Evolutionary conservation across 2,113 vertebrate species (phyloP), one percentile per base, ranked within the genome.

Genomic region (Bostrychus sinensis): DNA sequence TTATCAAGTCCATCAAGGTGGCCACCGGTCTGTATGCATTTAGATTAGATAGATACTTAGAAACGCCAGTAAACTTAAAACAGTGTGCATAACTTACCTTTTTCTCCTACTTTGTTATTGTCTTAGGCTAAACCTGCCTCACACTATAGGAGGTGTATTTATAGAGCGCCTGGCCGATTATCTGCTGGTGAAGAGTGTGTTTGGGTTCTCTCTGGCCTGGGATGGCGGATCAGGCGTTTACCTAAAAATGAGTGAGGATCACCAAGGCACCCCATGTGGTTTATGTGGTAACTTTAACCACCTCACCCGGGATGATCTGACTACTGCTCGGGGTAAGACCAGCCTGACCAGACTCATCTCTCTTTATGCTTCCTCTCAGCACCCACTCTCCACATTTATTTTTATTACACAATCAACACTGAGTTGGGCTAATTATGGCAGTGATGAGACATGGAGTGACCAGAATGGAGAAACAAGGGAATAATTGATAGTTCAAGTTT

Each of bases 161-260:
- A 88, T 99, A 37, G 96, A 99, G 85, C 94, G 94, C 43, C 82
- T 99, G 68, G 96, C 97, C 3, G 96, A 98, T 85, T 99, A 99
- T 81, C 92, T 98, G 84, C 88, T 99, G 41, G 95, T 98, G 85
- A 99, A 98, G 88, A 98, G 95, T 42, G 95, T 94, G 19, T 98
- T 99, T 82, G 96, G 97, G 61, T 97, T 99, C 91, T 98, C 95
- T 32, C 82, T 99, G 91, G 97, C 97, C 72, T 99, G 96, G 97
- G 97, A 99, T 78, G 97, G 97, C 73, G 91, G 89, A 81, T 95
- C 96, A 2, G 97, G 95, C 19, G 90, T 99, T 86, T 99, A 99
- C 81, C 92, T 99, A 81, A 98, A 97, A 83, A 88, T 99, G 82
- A 95, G 95, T 11, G 95, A 96, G 77, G 94, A 95, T 57, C 95